Base-by-base conservation (phyloP, 2,888 invertebrate genomes). In the Pecten maximus region DNA sequence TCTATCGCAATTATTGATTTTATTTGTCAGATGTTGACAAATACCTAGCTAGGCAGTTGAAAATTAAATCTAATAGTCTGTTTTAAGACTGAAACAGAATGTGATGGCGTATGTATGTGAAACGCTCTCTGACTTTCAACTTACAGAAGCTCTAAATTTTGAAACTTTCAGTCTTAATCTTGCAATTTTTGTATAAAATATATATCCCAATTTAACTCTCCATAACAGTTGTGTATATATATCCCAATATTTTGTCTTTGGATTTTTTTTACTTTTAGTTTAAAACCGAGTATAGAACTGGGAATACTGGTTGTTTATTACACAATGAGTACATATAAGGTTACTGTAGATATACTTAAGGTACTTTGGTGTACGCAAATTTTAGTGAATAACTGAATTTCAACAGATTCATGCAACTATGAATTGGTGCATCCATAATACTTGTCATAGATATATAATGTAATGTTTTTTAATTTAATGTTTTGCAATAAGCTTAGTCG, bases 11-110 rank as follows among this genome's bases (percentile, higher is more conserved):
- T 74, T 74, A 74, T 74, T 74, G 74, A 74, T 74, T 74, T 74
- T 74, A 74, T 74, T 74, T 35, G 35, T 74, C 74, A 74, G 74
- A 74, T 74, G 74, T 74, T 74, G 74, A 74, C 74, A 74, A 74
- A 74, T 74, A 74, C 74, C 74, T 74, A 74, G 74, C 74, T 10
- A 74, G 74, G 74, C 74, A 74, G 74, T 74, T 74, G 74, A 74
- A 74, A 74, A 74, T 74, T 74, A 74, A 74, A 74, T 74, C 74
- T 74, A 74, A 74, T 74, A 74, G 28, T 74, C 74, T 74, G 12
- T 8, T 74, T 74, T 74, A 74, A 74, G 35, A 35, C 74, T 35
- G 35, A 74, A 35, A 74, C 74, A 35, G 35, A 3, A 28, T 74
- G 28, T 74, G 74, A 35, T 74, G 74, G 74, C 16, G 12, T 74